Conservation (phyloP, 2,888 invertebrate species). For the Macrophya annulata region DNA sequence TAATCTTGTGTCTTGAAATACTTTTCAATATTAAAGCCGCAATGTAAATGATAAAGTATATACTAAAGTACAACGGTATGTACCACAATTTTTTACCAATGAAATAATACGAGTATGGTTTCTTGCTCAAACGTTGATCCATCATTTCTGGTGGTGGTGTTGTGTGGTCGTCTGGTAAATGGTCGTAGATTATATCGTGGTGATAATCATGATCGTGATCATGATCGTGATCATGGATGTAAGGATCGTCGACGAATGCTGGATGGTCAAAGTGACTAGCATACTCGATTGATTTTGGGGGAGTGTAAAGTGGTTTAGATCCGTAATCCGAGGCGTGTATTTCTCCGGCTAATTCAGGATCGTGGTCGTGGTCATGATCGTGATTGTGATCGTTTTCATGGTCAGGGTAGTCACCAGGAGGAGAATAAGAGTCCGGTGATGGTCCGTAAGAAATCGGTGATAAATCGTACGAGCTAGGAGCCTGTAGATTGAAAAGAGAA, state of each 20-base stretch:
- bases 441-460: constrained; percentile 25
- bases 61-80: constrained; percentile 88
- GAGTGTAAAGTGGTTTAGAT: constrained; percentile 60
- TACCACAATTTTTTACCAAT: constrained; percentile 89
- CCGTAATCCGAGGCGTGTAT: constrained; percentile 32
- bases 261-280: constrained; percentile 65
- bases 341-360: constrained; percentile 30
- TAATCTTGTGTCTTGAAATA: constrained; percentile 87
- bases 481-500: background rate
- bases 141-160: constrained; percentile 75
- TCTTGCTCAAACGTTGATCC: constrained; percentile 75
- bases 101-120: constrained; percentile 87
- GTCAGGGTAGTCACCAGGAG: constrained; percentile 41
- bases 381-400: constrained; percentile 6
- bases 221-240: constrained; percentile 79
- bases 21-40: constrained; percentile 88
- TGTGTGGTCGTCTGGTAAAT: constrained; percentile 79
- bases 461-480: constrained; percentile 41
- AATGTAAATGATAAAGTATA: constrained; percentile 85
- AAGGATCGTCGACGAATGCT: constrained; percentile 71
- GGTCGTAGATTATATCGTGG: constrained; percentile 72
- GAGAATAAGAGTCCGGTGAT: constrained; percentile 28
- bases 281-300: constrained; percentile 68
- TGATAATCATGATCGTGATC: constrained; percentile 80
- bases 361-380: background rate